These are phyloP conservation scores for Lamellibrachia columna DNA, from an alignment of 2,888 invertebrate genomes.

Conservation along the genomic window DNA sequence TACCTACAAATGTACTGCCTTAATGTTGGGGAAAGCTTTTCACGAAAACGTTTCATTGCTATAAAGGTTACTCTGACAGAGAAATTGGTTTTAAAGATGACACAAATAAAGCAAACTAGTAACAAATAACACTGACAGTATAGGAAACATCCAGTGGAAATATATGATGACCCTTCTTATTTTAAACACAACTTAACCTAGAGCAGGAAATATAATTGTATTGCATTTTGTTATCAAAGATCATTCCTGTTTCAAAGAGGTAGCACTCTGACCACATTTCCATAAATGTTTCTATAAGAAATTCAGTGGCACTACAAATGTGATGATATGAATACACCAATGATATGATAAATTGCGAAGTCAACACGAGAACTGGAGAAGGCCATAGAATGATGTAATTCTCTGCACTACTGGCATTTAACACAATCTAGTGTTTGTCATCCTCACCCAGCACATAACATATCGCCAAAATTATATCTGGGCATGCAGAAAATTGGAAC, in stretches of 20 bases:
- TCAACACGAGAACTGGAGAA: background rate
- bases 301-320: background rate
- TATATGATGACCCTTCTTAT: no score
- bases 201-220: background rate
- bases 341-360: background rate
- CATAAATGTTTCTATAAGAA: background rate
- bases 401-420: background rate
- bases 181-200: no score
- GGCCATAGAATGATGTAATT: background rate
- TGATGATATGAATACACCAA: background rate
- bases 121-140: no score
- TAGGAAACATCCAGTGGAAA: no score
- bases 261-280: background rate
- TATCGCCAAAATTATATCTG: slow-evolving; percentile 1
- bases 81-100: no score
- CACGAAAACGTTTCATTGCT: no score
- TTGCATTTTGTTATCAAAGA: background rate
- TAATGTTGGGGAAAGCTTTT: no score
- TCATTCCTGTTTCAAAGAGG: background rate
- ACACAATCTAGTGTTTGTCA: background rate
- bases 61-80: no score
- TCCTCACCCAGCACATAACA: background rate
- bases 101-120: no score
- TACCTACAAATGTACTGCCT: no score
- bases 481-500: background rate